phyloP scores from a whole-genome alignment of 2,113 vertebrate species.

The Otis tarda region DNA sequence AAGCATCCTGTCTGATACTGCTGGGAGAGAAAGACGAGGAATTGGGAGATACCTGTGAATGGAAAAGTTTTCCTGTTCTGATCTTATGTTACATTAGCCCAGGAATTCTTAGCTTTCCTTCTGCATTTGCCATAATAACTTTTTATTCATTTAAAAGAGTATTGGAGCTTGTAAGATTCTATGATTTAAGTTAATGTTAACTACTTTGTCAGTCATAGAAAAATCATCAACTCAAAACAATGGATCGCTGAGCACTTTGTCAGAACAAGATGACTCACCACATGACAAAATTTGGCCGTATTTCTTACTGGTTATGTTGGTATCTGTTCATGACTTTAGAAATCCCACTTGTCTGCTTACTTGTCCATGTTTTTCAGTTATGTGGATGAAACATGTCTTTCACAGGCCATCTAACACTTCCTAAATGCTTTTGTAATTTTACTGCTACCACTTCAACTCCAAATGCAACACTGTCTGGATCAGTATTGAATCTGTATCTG shows the following conservation, averaged over 20 bases:
- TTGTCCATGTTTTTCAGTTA: background rate
- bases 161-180: background rate
- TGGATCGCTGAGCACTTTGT: background rate
- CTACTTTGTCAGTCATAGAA: background rate
- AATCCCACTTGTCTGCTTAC: background rate
- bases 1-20: background rate
- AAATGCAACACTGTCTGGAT: background rate
- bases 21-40: background rate
- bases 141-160: background rate
- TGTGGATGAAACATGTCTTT: background rate
- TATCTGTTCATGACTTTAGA: background rate
- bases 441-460: background rate
- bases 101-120: background rate
- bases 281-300: background rate
- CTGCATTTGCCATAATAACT: background rate
- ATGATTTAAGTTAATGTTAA: background rate
- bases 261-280: background rate
- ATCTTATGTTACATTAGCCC: background rate
- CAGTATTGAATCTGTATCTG: background rate
- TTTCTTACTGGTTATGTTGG: background rate
- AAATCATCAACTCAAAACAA: background rate
- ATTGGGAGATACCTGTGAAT: background rate
- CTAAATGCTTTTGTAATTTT: background rate
- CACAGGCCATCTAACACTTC: background rate
- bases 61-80: background rate